Evolutionary conservation across 2,113 vertebrate genomes (phyloP).

Genomic region (Lasiurus cinereus): DNA sequence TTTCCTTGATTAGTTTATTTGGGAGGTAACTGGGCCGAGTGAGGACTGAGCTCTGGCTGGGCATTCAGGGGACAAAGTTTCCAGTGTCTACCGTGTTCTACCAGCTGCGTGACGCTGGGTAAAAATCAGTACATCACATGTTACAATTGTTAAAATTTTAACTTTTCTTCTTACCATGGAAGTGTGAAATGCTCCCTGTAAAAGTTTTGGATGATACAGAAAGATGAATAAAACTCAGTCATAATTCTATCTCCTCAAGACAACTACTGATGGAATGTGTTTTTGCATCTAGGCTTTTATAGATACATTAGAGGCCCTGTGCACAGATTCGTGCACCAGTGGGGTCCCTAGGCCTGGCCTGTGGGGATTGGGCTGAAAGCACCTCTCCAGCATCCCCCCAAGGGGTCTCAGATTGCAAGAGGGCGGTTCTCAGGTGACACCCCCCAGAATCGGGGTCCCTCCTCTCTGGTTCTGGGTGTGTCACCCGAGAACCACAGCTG

Average conservation of each 20-base stretch:
- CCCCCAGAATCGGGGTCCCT: no score
- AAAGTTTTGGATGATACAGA: neutral
- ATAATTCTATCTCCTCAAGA: neutral
- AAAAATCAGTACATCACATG: neutral
- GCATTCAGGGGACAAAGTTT: neutral
- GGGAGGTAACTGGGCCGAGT: neutral
- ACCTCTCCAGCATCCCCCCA: no score
- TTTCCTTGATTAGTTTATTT: neutral
- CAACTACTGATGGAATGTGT: neutral
- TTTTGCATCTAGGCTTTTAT: neutral
- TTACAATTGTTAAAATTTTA: neutral
- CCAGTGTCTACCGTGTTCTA: neutral
- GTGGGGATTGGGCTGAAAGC: no score
- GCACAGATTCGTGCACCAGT: no score
- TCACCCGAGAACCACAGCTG: no score
- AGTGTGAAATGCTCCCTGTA: neutral
- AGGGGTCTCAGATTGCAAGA: no score
- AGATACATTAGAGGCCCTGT: neutral
- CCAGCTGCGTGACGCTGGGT: neutral
- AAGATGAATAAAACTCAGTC: neutral
- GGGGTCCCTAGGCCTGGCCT: no score
- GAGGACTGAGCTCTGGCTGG: neutral
- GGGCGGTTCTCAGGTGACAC: no score
- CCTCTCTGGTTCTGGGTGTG: no score
- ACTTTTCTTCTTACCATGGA: conserved; percentile 9